These are phyloP conservation scores for Patiria miniata DNA, from an alignment of 35 echinoderm and acorn worm species.

Conservation along the genomic window DNA sequence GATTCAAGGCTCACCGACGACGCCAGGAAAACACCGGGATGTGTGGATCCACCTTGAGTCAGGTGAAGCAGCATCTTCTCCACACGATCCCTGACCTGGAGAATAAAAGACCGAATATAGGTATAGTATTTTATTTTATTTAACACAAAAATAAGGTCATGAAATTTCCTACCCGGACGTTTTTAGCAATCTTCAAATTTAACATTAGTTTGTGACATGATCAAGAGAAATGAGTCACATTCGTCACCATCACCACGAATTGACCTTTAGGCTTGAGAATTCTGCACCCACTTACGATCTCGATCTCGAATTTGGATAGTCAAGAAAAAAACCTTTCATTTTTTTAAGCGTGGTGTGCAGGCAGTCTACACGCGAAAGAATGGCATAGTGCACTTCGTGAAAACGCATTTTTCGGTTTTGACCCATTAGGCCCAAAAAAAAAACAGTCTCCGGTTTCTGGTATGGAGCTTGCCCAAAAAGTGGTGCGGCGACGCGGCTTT, in stretches of 20 bases:
- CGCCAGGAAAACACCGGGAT: constrained; percentile 28
- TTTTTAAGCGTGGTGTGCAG: too few relatives aligned
- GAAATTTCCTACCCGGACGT: neutral
- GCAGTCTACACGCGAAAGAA: too few relatives aligned
- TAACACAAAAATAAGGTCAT: neutral
- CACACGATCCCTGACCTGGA: constrained; percentile 21
- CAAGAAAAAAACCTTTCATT: neutral
- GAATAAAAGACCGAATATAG: constrained; percentile 43
- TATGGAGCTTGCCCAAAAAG: too few relatives aligned
- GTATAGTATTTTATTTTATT: neutral
- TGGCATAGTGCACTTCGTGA: too few relatives aligned
- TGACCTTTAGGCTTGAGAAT: too few relatives aligned
- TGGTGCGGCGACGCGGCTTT: too few relatives aligned
- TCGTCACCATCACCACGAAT: neutral
- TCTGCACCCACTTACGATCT: too few relatives aligned
- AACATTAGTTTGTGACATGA: neutral
- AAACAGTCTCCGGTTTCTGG: too few relatives aligned
- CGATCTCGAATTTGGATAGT: neutral
- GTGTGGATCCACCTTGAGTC: constrained; percentile 55
- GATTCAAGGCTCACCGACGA: constrained; percentile 50
- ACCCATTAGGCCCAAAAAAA: too few relatives aligned
- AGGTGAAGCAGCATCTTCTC: constrained; percentile 52
- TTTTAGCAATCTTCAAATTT: neutral
- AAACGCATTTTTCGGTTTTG: too few relatives aligned
- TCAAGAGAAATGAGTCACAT: neutral